Base-by-base conservation (phyloP, 2,888 invertebrate species). In the Polydrusus cervinus region DNA sequence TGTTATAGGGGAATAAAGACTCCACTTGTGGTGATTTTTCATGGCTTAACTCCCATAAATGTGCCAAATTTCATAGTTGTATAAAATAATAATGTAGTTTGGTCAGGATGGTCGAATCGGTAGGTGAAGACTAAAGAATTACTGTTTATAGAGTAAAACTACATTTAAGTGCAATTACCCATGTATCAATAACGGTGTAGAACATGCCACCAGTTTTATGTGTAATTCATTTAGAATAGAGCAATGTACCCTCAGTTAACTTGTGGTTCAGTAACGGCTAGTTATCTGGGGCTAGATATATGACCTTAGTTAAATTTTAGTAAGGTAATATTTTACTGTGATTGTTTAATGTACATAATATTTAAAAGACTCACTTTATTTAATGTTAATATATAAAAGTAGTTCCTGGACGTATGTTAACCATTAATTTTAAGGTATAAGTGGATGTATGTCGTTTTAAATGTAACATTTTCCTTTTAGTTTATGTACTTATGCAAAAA, bases 331-430 rank as follows among this genome's bases (percentile, higher is more conserved):
- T 74, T 83, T 83, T 82, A 82, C 84, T 84, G 83, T 84, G 84
- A 84, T 84, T 83, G 79, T 83, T 84, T 84, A 81, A 78, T 84
- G 83, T 84, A 84, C 76, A 84, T 84, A 82, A 82, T 79, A 81
- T 79, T 76, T 76, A 72, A 82, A 82, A 82, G 82, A 83, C 82
- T 83, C 79, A 78, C 81, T 81, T 82, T 80, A 80, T 80, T 80
- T 80, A 82, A 82, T 81, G 82, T 83, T 82, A 81, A 82, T 81
- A 78, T 78, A 79, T 79, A 81, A 82, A 80, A 79, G 81, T 84
- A 83, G 84, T 84, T 84, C 84, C 84, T 84, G 82, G 81, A 80
- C 78, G 79, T 81, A 82, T 82, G 84, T 84, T 84, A 82, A 84
- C 84, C 84, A 84, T 83, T 82, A 82, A 73, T 82, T 81, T 81